Evolutionary conservation across 2,113 vertebrate genomes (phyloP).

Genomic region (Eulacestoma nigropectus): DNA sequence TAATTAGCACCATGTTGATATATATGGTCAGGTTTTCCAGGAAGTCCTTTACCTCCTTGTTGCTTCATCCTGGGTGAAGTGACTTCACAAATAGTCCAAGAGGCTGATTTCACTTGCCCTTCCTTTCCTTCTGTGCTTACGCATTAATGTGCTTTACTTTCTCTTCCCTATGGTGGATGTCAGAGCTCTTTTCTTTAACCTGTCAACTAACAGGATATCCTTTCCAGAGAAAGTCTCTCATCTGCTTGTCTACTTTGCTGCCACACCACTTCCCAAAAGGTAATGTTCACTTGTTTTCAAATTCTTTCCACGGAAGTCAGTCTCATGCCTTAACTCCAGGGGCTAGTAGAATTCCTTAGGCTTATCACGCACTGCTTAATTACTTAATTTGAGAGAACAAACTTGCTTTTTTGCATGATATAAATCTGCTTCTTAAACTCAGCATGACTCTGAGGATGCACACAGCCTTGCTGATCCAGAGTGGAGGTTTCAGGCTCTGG

Average conservation of each 20-base stretch:
- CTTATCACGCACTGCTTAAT: neutral
- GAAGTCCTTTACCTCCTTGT: conserved; percentile 11
- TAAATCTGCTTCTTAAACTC: conserved; percentile 3
- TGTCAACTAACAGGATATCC: neutral
- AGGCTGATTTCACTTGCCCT: neutral
- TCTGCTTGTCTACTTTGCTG: neutral
- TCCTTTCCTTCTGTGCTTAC: neutral
- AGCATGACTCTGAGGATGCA: neutral
- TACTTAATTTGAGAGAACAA: conserved; percentile 27
- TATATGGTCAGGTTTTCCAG: conserved; percentile 29
- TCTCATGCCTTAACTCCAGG: neutral
- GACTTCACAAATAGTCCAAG: neutral
- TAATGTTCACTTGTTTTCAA: neutral
- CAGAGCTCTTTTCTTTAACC: neutral
- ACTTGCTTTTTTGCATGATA: conserved; percentile 27
- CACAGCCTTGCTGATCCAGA: neutral
- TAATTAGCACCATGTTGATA: conserved; percentile 4
- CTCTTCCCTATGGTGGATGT: neutral
- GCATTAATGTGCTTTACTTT: neutral
- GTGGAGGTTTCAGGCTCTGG: neutral
- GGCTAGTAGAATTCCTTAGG: neutral
- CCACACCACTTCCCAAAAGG: neutral
- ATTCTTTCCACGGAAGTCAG: neutral
- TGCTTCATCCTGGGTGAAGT: conserved; percentile 10
- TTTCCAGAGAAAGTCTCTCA: neutral